phyloP scores from a whole-genome alignment of 2,113 vertebrate genomes.

The Melospiza melodia region DNA sequence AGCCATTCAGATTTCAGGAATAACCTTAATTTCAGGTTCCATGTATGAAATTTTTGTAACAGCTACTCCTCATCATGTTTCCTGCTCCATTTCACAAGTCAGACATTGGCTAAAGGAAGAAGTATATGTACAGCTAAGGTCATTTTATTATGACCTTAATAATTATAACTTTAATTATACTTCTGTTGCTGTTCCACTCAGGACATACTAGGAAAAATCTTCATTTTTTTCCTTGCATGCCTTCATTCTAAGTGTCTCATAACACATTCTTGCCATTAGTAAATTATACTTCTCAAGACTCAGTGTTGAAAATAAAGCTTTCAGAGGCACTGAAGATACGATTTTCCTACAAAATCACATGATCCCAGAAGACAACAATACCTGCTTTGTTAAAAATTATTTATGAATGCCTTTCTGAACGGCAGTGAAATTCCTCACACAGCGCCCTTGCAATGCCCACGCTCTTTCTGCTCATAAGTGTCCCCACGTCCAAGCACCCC shows the following conservation, averaged over 20 bases:
- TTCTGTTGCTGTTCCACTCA: neutral
- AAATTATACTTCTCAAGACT: neutral
- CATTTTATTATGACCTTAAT: neutral
- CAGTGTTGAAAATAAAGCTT: neutral
- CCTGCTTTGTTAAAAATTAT: neutral
- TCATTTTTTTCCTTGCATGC: neutral
- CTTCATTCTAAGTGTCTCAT: neutral
- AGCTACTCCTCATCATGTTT: neutral
- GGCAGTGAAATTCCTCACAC: neutral
- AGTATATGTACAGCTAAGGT: neutral
- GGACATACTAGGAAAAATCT: neutral
- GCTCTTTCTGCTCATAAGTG: fast-evolving
- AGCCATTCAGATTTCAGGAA: neutral
- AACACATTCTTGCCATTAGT: neutral
- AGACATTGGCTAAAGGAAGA: neutral
- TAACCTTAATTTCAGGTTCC: neutral
- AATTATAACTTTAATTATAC: neutral
- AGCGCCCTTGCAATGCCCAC: neutral
- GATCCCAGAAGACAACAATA: neutral
- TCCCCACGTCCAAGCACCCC: fast-evolving
- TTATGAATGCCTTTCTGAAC: neutral
- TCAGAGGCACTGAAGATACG: neutral
- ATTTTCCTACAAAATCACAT: neutral
- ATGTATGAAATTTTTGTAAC: neutral
- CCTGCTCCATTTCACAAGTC: neutral